Conservation (phyloP, 2,797 vertebrate species). For the Rhynchotus rufescens region DNA sequence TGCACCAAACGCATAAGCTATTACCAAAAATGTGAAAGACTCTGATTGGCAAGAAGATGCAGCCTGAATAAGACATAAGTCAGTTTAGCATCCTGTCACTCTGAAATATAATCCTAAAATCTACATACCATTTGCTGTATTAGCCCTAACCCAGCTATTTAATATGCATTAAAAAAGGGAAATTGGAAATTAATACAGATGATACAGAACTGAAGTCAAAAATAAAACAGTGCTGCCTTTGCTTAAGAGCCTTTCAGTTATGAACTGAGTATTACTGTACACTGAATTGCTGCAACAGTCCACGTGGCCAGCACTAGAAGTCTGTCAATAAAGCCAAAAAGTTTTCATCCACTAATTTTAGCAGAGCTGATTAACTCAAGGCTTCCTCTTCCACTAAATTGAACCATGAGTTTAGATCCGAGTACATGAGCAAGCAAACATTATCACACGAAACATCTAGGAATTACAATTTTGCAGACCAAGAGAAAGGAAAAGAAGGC, state of each 20-base stretch:
- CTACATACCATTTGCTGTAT: not conserved
- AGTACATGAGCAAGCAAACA: not conserved
- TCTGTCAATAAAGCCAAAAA: not conserved
- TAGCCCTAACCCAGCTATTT: not conserved
- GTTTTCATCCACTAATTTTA: not conserved
- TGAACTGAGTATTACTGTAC: not conserved
- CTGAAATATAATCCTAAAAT: not conserved
- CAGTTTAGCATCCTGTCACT: slow-evolving; percentile 4
- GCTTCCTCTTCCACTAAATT: not conserved
- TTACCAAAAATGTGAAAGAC: slow-evolving; percentile 28
- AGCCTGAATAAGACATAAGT: not conserved
- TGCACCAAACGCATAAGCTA: not conserved
- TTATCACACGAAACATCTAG: rapidly evolving
- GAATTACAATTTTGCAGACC: not conserved
- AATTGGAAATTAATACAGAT: not conserved
- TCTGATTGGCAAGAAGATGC: slow-evolving; percentile 28
- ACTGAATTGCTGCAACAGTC: not conserved
- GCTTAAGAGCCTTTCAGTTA: not conserved
- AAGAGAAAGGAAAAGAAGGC: not conserved
- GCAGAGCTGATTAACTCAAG: not conserved
- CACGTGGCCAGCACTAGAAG: not conserved
- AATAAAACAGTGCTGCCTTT: not conserved
- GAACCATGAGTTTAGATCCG: not conserved
- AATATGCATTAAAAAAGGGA: not conserved
- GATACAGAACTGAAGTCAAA: not conserved